Base-by-base conservation (phyloP, 2,888 invertebrate genomes). In the Willowsia nigromaculata region DNA sequence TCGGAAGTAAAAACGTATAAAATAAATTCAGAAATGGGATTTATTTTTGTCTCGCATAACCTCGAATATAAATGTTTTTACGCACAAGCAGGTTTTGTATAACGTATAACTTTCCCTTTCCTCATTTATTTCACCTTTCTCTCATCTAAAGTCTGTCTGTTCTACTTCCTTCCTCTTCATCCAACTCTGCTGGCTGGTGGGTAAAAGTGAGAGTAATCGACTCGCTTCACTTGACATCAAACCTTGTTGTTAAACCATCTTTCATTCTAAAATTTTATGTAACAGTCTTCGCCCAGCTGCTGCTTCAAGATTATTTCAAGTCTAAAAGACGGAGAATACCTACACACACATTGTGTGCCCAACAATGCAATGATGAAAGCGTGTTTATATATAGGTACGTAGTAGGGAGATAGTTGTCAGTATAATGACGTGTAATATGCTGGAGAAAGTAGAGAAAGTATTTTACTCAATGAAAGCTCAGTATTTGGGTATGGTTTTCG, bases 181-280 rank as follows among this genome's bases (percentile, higher is more conserved):
- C 71, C 27, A 43, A 40, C 68, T 53, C 53, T 40, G 40, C 62
- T 33, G 2, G 13, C 2, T n/a, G 15, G 33, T 33, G 30, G 30
- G 6, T 13, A 4, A 37, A 9, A 37, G 33, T 33, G 59, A 59
- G 59, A 53, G 53, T 78, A 78, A 50, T 78, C 53, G 53, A 78
- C 71, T 43, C 71, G 47, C 65, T 65, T 65, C 65, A 65, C 65
- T 74, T 40, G 40, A 74, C 43, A 74, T 47, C 43, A 74, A 74
- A 74, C 71, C 47, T 74, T 78, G 78, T 30, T 50, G 53, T 7
- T 53, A 11, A 53, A 53, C 53, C 78, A 78, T 78, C 78, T 78
- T 78, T 78, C 50, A 78, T 18, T 78, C 33, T 53, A 18, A 78
- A 78, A 78, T 78, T 78, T 50, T 18, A 47, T 43, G 71, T 74